Evolutionary conservation across 1,140 invertebrate genomes (phyloP).

Genomic region (Listronotus bonariensis): DNA sequence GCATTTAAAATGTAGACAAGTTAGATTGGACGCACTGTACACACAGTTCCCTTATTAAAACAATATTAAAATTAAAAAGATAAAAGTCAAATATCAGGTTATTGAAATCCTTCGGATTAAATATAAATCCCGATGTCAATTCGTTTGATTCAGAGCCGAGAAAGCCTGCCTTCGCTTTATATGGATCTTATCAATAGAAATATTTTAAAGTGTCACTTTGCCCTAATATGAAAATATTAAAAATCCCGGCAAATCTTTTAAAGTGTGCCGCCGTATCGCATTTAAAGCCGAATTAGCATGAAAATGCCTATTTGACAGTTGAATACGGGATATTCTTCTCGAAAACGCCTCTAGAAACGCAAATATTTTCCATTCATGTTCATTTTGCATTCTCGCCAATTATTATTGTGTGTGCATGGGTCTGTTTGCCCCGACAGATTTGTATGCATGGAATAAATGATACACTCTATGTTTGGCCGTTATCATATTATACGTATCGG

Average conservation of each 20-base stretch:
- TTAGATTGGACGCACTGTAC: too few relatives aligned
- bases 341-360: slow-evolving; percentile 38
- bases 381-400: slow-evolving; percentile 46
- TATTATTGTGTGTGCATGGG: slow-evolving; percentile 45
- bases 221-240: slow-evolving; percentile 54
- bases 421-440: slow-evolving; percentile 50
- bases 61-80: slow-evolving; percentile 3
- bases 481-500: slow-evolving; percentile 46
- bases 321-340: slow-evolving; percentile 46
- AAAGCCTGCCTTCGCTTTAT: slow-evolving; percentile 2
- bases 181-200: slow-evolving; percentile 48
- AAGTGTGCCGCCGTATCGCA: slow-evolving; percentile 37
- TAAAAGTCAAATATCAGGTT: slow-evolving; percentile 24
- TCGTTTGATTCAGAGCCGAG: slow-evolving; percentile 25
- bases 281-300: slow-evolving; percentile 53
- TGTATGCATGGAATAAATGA: slow-evolving; percentile 55
- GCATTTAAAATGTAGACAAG: too few relatives aligned
- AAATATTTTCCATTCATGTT: slow-evolving; percentile 48
- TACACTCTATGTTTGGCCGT: slow-evolving; percentile 41
- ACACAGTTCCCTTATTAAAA: not conserved
- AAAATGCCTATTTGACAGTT: slow-evolving; percentile 53
- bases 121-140: slow-evolving; percentile 47
- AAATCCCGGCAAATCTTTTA: slow-evolving; percentile 50
- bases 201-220: slow-evolving; percentile 50
- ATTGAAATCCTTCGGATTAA: slow-evolving; percentile 40